Evolutionary conservation across 2,113 vertebrate genomes (phyloP).

Genomic region (Fukomys damarensis): DNA sequence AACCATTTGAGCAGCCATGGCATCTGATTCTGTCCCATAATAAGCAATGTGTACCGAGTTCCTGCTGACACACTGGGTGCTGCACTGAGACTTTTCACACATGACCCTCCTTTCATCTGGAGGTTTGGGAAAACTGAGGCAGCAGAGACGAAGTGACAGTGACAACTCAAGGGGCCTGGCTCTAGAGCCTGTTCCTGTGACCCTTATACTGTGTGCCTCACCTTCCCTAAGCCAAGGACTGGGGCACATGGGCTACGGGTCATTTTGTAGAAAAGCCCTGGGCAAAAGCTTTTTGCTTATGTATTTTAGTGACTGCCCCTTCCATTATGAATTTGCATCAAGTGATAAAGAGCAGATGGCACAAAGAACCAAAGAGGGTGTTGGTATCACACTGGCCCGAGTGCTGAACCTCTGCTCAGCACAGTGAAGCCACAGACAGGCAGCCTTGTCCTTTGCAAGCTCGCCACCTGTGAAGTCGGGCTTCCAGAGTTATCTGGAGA

Average conservation of each 20-base stretch:
- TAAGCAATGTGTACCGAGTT: too few relatives aligned
- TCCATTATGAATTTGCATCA: background rate
- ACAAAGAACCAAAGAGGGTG: background rate
- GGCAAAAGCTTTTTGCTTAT: background rate
- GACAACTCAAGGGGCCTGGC: background rate
- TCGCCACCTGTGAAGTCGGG: background rate
- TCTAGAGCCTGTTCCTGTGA: background rate
- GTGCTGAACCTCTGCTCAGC: background rate
- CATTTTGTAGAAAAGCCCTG: background rate
- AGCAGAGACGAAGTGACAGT: background rate
- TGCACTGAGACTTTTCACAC: rapidly evolving
- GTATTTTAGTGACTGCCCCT: background rate
- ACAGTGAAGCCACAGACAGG: background rate
- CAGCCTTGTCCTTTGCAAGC: too few relatives aligned
- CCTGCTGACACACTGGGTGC: background rate
- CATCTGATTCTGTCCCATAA: too few relatives aligned
- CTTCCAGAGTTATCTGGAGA: background rate
- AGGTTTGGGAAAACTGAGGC: background rate
- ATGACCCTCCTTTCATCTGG: background rate
- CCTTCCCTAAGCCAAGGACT: background rate
- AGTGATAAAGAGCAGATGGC: background rate
- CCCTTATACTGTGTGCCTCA: background rate
- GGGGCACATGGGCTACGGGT: background rate
- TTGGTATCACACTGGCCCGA: background rate
- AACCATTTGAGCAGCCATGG: rapidly evolving